Conservation (phyloP, 2,797 vertebrate genomes). For the Thalassophryne amazonica region DNA sequence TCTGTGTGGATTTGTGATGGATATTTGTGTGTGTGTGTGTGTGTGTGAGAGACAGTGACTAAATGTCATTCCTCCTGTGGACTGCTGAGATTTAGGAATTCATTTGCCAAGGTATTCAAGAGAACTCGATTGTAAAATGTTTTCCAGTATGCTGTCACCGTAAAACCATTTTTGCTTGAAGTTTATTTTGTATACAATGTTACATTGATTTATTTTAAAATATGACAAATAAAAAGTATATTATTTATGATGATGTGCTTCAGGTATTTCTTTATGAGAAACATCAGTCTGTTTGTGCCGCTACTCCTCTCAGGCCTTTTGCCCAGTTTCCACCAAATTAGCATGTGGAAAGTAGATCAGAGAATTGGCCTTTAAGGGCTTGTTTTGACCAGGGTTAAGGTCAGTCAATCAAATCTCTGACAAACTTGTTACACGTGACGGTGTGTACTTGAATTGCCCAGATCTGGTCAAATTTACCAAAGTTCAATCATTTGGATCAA, state of each 20-base stretch:
- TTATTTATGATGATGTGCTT: constrained; percentile 28
- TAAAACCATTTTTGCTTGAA: constrained; percentile 22
- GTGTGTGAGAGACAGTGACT: constrained; percentile 1
- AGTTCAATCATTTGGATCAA: too few species aligned
- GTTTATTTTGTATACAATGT: constrained; percentile 29
- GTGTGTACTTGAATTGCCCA: too few species aligned
- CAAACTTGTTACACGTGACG: too few species aligned
- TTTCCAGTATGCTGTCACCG: constrained; percentile 12
- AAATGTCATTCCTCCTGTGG: constrained; percentile 6
- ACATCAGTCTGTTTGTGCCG: too few species aligned
- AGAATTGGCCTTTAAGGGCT: too few species aligned
- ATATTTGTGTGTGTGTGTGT: not conserved
- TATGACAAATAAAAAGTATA: constrained; percentile 31
- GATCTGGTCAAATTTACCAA: too few species aligned
- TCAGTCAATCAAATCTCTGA: too few species aligned
- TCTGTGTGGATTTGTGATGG: constrained; percentile 46
- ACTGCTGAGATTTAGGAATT: constrained; percentile 6
- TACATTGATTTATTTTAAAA: constrained; percentile 43
- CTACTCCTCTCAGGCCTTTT: too few species aligned
- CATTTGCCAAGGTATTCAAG: constrained; percentile 6
- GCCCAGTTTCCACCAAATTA: too few species aligned
- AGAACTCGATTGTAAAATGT: constrained; percentile 22
- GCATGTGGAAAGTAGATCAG: too few species aligned
- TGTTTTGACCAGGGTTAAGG: too few species aligned
- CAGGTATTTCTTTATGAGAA: not conserved